These are phyloP conservation scores for Alouatta palliata DNA, from an alignment of 2,113 vertebrate species.

Conservation along the genomic window DNA sequence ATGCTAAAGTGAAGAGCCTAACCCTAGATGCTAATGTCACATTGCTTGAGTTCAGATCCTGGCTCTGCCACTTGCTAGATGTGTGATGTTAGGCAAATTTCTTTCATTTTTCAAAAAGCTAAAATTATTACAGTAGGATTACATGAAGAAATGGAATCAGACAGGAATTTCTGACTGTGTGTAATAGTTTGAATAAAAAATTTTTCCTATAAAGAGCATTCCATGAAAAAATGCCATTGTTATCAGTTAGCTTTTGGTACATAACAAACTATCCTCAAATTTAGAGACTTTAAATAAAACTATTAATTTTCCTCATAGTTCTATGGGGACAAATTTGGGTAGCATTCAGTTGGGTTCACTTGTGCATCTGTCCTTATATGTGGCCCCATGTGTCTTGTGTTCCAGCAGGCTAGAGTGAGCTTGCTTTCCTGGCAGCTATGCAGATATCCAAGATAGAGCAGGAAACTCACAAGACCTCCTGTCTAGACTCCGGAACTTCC, in stretches of 20 bases:
- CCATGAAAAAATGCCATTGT: not conserved
- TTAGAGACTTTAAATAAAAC: not conserved
- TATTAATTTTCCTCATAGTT: not conserved
- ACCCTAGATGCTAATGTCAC: not conserved
- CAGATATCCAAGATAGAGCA: not conserved
- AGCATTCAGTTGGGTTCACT: not conserved
- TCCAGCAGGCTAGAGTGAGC: not conserved
- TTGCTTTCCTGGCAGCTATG: not conserved
- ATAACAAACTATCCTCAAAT: not conserved
- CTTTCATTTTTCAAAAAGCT: not conserved
- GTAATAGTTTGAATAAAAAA: not conserved
- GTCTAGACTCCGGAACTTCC: not conserved
- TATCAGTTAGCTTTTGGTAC: not conserved
- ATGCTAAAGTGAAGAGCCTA: not conserved
- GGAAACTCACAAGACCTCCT: not conserved
- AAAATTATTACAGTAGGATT: not conserved
- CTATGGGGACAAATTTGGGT: not conserved
- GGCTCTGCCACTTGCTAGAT: not conserved
- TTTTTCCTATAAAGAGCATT: not conserved
- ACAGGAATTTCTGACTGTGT: not conserved
- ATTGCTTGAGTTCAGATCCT: not conserved
- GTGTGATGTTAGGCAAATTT: not conserved
- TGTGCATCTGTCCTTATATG: too few relatives aligned
- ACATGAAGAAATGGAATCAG: not conserved
- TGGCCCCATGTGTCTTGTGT: not conserved